These are phyloP conservation scores for Manis crassicaudata DNA, from an alignment of 2,797 vertebrate genomes.

Conservation along the genomic window DNA sequence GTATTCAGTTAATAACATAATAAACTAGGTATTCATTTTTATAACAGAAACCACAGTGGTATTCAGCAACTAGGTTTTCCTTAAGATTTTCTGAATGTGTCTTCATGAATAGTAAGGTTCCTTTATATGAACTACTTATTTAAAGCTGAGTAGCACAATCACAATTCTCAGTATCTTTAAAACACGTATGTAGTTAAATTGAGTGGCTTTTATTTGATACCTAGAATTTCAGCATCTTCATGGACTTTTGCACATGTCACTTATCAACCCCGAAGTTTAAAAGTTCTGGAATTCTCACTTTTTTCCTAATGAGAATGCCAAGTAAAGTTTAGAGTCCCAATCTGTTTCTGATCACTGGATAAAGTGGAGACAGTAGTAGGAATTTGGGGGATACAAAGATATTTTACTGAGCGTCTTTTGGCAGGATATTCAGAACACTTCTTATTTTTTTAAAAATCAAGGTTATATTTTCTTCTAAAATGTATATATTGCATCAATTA, in stretches of 20 bases:
- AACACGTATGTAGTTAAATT: not conserved
- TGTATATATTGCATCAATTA: not conserved
- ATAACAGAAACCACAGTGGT: not conserved
- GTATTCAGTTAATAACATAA: not conserved
- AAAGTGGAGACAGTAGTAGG: not conserved
- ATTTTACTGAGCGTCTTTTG: not conserved
- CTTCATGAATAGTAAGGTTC: not conserved
- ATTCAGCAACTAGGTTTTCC: not conserved
- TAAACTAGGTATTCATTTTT: too few species aligned
- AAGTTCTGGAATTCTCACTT: not conserved
- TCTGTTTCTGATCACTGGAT: not conserved
- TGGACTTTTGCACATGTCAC: not conserved
- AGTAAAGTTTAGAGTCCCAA: not conserved
- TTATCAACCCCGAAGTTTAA: not conserved
- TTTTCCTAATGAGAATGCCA: not conserved
- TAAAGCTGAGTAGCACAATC: not conserved
- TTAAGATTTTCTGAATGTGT: slow-evolving; percentile 4
- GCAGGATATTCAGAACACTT: not conserved
- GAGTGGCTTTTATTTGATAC: not conserved
- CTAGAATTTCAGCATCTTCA: not conserved
- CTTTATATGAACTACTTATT: not conserved
- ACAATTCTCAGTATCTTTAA: not conserved
- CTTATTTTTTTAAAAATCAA: not conserved
- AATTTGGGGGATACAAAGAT: not conserved
- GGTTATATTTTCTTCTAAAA: slow-evolving; percentile 20